Evolutionary conservation across 2,797 vertebrate species (phyloP).

Genomic region (Pseudotriccus pelzelni): DNA sequence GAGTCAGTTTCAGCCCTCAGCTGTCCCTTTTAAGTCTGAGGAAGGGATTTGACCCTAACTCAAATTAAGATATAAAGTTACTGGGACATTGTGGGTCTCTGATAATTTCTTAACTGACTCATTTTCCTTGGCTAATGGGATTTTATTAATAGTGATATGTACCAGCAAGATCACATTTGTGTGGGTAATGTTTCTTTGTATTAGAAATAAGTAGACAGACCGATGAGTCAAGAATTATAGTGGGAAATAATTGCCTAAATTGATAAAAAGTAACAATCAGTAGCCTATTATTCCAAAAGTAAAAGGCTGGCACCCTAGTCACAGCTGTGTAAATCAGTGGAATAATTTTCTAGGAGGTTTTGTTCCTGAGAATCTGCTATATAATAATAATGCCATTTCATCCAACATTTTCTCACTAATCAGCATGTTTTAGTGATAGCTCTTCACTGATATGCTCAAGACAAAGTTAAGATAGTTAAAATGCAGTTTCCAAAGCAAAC

Average conservation of each 20-base stretch:
- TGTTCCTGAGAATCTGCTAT: not conserved
- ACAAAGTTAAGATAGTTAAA: not conserved
- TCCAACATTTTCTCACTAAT: not conserved
- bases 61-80: not conserved
- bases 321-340: not conserved
- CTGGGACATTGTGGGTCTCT: not conserved
- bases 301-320: not conserved
- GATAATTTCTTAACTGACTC: conserved; percentile 7
- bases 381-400: not conserved
- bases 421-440: not conserved
- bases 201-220: conserved; percentile 21
- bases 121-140: conserved; percentile 49
- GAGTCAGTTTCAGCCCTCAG: not conserved
- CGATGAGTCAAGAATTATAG: not conserved
- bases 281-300: not conserved
- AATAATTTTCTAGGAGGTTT: not conserved
- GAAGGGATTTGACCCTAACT: not conserved
- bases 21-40: not conserved
- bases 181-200: not conserved
- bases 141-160: conserved; percentile 15
- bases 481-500: not conserved
- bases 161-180: conserved; percentile 21
- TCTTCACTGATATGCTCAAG: not conserved
- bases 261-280: not conserved
- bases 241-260: not conserved